phyloP scores from a whole-genome alignment of 2,888 invertebrate genomes.

The Colostygia pectinataria region DNA sequence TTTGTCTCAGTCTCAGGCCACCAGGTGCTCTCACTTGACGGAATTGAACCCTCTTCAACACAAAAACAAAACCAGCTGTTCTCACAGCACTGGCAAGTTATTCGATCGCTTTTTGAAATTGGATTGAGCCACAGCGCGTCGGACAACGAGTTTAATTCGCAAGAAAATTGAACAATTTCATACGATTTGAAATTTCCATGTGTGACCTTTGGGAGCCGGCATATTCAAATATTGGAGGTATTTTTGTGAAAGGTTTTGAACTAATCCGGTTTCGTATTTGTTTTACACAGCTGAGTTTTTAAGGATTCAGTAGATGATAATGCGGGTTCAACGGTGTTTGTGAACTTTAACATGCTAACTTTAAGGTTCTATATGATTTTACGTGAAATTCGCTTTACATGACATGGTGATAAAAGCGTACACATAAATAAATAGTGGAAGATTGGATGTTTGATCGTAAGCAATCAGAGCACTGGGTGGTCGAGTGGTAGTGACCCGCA shows the following conservation, averaged over 20 bases:
- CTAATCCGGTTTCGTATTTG: constrained; percentile 1
- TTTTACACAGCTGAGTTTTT: neutral
- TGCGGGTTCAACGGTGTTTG: neutral
- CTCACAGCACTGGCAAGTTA: constrained; percentile 1
- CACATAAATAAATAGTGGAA: too few species aligned
- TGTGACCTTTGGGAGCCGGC: constrained; percentile 14
- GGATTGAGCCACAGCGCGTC: constrained; percentile 28
- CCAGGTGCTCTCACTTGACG: too few species aligned
- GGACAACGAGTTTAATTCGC: constrained; percentile 19
- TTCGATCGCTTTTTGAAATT: constrained; percentile 35
- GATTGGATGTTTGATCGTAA: too few species aligned
- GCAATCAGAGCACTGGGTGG: too few species aligned
- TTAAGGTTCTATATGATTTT: neutral
- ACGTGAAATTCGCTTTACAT: too few species aligned
- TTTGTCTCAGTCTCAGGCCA: too few species aligned
- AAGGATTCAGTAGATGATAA: too few species aligned
- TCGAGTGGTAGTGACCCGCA: too few species aligned
- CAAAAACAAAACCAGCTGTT: constrained; percentile 14
- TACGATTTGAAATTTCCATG: constrained; percentile 17
- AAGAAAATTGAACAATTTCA: constrained; percentile 20
- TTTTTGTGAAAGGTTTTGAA: constrained; percentile 6
- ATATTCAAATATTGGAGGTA: constrained; percentile 5
- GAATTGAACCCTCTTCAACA: too few species aligned
- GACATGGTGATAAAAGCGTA: too few species aligned
- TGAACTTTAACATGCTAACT: neutral